phyloP scores from a whole-genome alignment of 2,888 invertebrate species.

The Caenorhabditis auriculariae region DNA sequence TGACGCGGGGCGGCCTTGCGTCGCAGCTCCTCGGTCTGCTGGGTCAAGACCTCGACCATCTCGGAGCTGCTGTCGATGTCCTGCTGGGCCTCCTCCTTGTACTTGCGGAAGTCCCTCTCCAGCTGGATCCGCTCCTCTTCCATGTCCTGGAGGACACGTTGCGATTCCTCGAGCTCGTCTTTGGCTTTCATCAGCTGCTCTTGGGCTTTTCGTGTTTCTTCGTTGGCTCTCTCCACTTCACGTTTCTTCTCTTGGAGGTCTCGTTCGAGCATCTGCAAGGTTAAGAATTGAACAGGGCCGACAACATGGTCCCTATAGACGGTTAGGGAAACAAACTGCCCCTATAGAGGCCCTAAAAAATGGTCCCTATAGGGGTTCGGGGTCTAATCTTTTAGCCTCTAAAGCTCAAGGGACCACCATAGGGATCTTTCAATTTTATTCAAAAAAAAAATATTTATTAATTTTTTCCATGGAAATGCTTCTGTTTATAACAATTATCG shows the following conservation, averaged over 20 bases:
- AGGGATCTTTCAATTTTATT: no score
- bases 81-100: slow-evolving; percentile 50
- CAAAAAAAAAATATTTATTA: no score
- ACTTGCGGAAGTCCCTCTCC: slow-evolving; percentile 51
- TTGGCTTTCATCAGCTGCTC: slow-evolving; percentile 37
- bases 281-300: no score
- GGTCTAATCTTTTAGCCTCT: no score
- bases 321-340: no score
- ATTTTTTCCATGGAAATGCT: no score
- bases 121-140: slow-evolving; percentile 48
- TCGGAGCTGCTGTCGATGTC: slow-evolving; percentile 58
- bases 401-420: no score
- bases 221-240: slow-evolving; percentile 43
- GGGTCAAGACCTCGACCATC: slow-evolving; percentile 55
- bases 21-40: slow-evolving; percentile 44
- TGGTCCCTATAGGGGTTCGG: no score
- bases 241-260: slow-evolving; percentile 29
- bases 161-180: slow-evolving; percentile 43
- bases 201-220: slow-evolving; percentile 29
- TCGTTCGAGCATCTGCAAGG: slow-evolving; percentile 47
- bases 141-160: slow-evolving; percentile 39
- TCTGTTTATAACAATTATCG: no score
- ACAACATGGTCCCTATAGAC: no score
- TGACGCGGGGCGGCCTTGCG: slow-evolving; percentile 31
- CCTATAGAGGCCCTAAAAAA: no score